Evolutionary conservation across 2,888 invertebrate species (phyloP), one percentile per base, ranked within the genome.

Genomic region (Catonia carolina): DNA sequence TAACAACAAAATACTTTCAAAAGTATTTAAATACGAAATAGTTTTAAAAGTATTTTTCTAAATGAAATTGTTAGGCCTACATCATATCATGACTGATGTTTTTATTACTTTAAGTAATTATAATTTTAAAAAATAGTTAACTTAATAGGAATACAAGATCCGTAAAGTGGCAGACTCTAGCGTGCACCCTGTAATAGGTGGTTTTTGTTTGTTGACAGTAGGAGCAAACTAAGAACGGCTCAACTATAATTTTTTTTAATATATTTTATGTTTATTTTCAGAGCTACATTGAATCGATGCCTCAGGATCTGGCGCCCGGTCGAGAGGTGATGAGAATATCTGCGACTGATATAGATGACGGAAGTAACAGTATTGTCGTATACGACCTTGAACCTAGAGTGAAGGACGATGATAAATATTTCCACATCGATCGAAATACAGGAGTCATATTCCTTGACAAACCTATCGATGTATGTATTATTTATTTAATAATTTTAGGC

Each of bases 331-430:
- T 91, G 86, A 79, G 89, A 70, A 88, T 94, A 70, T 91, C 93
- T 58, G 93, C 94, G 14, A 92, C 91, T 23, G 94, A 93, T 72
- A 85, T 90, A 64, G 95, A 96, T 69, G 89, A 92, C 69, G 91
- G 93, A 12, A 84, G 86, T 69, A 97, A 97, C 75, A 91, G 93
- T 58, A 83, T 85, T 65, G 82, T 95, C 10, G 79, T 81, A 61
- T 95, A 93, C 71, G 72, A 70, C 27, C 66, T 81, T 31, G 69
- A 73, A 17, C 63, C 72, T 14, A 78, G 75, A 61, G 70, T 71
- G 23, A 75, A 77, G 23, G 74, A 74, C 51, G 75, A 78, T 67
- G 70, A 72, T 62, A 79, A 81, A 10, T 90, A 88, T 72, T 95
- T 95, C 72, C 78, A 78, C 61, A 89, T 95, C 62, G 88, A 91